Evolutionary conservation across 2,797 vertebrate genomes (phyloP).

Genomic region (Phoeniculus purpureus): DNA sequence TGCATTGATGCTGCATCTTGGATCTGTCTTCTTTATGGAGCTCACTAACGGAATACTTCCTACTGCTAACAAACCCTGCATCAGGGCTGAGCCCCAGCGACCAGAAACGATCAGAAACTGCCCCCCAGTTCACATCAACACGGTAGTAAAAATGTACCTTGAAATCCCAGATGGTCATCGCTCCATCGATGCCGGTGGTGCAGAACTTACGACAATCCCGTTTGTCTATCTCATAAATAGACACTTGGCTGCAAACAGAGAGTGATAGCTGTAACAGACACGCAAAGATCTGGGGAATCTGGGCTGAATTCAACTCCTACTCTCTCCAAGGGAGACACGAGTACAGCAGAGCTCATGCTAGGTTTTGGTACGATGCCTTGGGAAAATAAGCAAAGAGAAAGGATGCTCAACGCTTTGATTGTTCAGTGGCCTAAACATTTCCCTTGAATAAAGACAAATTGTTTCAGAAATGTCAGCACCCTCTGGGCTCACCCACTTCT

Average conservation of each 20-base stretch:
- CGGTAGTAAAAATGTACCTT: constrained; percentile 81
- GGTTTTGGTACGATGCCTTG: neutral
- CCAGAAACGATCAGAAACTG: neutral
- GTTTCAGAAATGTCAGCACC: neutral
- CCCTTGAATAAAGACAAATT: neutral
- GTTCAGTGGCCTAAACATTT: neutral
- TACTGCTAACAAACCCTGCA: neutral
- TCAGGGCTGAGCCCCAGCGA: neutral
- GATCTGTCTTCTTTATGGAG: neutral
- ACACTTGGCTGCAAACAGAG: constrained; percentile 90
- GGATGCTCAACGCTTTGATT: neutral
- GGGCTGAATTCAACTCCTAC: constrained; percentile 32
- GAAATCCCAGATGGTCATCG: constrained; percentile 99
- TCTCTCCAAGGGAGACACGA: constrained; percentile 4
- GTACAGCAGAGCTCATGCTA: neutral
- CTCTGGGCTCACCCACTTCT: neutral
- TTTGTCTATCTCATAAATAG: constrained; percentile 99
- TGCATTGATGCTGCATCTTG: neutral
- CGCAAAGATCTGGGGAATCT: constrained; percentile 25
- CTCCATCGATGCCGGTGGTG: constrained; percentile 98
- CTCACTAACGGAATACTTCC: neutral
- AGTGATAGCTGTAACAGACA: constrained; percentile 7
- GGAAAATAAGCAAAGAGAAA: constrained; percentile 7
- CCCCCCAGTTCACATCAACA: neutral
- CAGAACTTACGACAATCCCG: constrained; percentile 99